Conservation (phyloP, 2,888 invertebrate species). For the Bruchidius siliquastri region DNA sequence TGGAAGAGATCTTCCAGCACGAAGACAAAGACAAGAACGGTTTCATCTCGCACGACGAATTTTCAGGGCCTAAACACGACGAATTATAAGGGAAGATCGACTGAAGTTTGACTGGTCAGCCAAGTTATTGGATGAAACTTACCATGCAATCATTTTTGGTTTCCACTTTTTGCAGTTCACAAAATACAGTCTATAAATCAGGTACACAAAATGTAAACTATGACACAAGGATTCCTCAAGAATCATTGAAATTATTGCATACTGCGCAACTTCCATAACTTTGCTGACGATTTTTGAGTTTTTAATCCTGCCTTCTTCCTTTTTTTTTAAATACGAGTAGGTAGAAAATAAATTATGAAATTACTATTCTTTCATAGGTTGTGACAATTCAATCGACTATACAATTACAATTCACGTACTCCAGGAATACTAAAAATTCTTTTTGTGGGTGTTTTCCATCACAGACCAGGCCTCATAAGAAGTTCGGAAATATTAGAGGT, state of each 20-base stretch:
- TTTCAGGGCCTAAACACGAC: slow-evolving; percentile 96
- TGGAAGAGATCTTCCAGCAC: slow-evolving; percentile 95
- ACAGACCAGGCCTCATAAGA: too few relatives aligned
- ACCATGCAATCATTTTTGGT: too few relatives aligned
- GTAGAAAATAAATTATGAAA: not conserved
- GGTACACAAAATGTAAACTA: too few relatives aligned
- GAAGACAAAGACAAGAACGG: slow-evolving; percentile 97
- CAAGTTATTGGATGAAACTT: not conserved
- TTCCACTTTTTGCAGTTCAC: too few relatives aligned
- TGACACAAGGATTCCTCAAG: too few relatives aligned
- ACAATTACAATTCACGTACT: not conserved
- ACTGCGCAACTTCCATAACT: not conserved
- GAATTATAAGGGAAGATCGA: slow-evolving; percentile 64
- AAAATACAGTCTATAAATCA: too few relatives aligned
- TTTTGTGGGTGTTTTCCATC: too few relatives aligned
- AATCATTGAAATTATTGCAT: too few relatives aligned
- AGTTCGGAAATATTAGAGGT: too few relatives aligned
- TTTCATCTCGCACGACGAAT: slow-evolving; percentile 91
- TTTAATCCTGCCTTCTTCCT: not conserved
- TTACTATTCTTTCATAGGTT: slow-evolving; percentile 2
- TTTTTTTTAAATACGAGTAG: not conserved
- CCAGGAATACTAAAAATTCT: too few relatives aligned
- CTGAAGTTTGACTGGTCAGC: not conserved
- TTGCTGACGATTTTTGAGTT: not conserved
- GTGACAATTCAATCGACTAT: not conserved